Evolutionary conservation across 37 sponge, comb jelly and placozoan genomes (phyloP).

Genomic region (Cladorhizidae sp.): DNA sequence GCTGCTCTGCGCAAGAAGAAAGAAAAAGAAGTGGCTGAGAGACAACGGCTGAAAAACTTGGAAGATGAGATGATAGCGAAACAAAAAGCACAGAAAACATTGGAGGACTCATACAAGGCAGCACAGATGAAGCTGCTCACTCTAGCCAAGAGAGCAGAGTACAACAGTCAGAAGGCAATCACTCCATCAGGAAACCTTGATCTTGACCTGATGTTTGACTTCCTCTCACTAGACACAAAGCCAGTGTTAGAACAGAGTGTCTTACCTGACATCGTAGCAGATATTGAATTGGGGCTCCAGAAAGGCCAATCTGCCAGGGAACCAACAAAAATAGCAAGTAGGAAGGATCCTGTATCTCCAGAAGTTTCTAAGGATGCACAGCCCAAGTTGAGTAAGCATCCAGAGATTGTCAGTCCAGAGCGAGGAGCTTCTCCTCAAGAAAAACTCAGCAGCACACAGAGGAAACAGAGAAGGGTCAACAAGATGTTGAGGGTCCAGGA

Average conservation of each 20-base stretch:
- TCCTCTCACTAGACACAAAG: slow-evolving; percentile 65
- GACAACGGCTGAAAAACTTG: slow-evolving; percentile 39
- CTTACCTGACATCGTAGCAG: slow-evolving; percentile 49
- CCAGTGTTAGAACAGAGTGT: slow-evolving; percentile 51
- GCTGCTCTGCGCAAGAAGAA: slow-evolving; percentile 73
- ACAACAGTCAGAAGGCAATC: slow-evolving; percentile 66
- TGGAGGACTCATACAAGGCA: slow-evolving; percentile 75
- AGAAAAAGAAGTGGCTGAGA: slow-evolving; percentile 72
- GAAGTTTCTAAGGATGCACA: not conserved
- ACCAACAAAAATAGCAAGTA: slow-evolving; percentile 44
- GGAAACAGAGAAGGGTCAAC: slow-evolving; percentile 80
- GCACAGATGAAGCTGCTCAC: slow-evolving; percentile 89
- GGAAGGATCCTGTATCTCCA: slow-evolving; percentile 50
- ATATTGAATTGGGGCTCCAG: slow-evolving; percentile 74
- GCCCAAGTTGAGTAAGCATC: not conserved
- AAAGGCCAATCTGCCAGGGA: slow-evolving; percentile 46
- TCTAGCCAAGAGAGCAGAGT: slow-evolving; percentile 85
- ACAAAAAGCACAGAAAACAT: slow-evolving; percentile 53
- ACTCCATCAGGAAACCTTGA: slow-evolving; percentile 64
- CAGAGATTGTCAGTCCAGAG: not conserved
- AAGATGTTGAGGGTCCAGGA: slow-evolving; percentile 87
- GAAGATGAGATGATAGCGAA: slow-evolving; percentile 73
- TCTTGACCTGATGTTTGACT: slow-evolving; percentile 85
- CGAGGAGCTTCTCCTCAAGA: not conserved
- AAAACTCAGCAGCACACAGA: slow-evolving; percentile 66